phyloP scores from a whole-genome alignment of 2,888 invertebrate species.

The Asteroscopus sphinx region DNA sequence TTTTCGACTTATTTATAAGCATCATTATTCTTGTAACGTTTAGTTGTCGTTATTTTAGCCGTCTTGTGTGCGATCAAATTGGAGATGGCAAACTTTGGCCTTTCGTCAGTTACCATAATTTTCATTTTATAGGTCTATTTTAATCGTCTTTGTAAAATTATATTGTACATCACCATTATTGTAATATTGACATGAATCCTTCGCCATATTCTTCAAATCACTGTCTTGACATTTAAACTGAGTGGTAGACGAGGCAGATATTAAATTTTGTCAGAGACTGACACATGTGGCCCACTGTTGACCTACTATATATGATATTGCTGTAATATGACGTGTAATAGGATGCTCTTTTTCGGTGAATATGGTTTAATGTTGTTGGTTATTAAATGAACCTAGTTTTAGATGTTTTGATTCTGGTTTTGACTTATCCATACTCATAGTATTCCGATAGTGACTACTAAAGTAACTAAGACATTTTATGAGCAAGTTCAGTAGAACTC shows the following conservation, averaged over 20 bases:
- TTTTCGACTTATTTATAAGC: constrained; percentile 9
- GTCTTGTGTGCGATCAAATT: no score
- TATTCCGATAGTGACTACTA: no score
- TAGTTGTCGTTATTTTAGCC: no score
- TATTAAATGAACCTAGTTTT: background rate
- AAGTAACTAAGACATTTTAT: no score
- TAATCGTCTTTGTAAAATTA: no score
- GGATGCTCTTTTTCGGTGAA: background rate
- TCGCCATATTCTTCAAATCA: constrained; percentile 25
- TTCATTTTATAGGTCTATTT: no score
- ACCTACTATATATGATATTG: constrained; percentile 38
- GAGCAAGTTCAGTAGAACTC: no score
- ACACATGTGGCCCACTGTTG: constrained; percentile 36
- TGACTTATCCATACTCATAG: no score
- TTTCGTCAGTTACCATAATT: no score
- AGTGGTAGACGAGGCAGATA: constrained; percentile 35
- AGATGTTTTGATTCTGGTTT: background rate
- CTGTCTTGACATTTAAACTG: constrained; percentile 44
- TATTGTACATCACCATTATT: no score
- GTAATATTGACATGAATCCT: background rate
- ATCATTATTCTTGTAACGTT: no score
- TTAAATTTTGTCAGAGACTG: constrained; percentile 48
- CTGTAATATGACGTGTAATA: constrained; percentile 7
- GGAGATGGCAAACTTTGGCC: no score
- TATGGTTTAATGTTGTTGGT: background rate